Evolutionary conservation across 1,140 invertebrate species (phyloP).

Genomic region (Nasonia longicornis): DNA sequence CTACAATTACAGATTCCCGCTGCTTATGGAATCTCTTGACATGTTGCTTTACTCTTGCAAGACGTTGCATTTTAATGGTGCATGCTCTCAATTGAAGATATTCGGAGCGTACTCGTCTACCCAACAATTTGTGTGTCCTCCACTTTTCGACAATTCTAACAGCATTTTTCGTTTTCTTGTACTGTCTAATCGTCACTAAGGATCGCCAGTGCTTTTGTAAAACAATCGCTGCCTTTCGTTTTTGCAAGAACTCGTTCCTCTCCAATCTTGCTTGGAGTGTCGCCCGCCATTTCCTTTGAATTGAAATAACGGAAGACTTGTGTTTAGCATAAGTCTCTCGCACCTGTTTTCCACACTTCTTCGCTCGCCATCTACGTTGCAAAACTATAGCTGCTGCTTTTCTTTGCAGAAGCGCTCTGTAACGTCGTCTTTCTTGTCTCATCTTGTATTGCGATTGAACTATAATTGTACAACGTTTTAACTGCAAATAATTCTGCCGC

Average conservation of each 20-base stretch:
- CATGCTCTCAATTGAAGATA: conserved; percentile 55
- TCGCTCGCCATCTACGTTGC: conserved; percentile 52
- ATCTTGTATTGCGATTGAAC: conserved; percentile 61
- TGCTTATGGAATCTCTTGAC: conserved; percentile 22
- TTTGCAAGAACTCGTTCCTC: conserved; percentile 42
- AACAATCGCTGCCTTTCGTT: conserved; percentile 41
- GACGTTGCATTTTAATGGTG: conserved; percentile 56
- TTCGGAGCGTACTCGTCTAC: conserved; percentile 49
- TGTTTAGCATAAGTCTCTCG: conserved; percentile 50
- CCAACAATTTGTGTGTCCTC: conserved; percentile 45
- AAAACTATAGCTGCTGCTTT: conserved; percentile 48
- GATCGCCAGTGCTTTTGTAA: conserved; percentile 51
- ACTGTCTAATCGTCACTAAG: neutral
- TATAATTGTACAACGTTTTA: conserved; percentile 51
- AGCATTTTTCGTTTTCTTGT: conserved; percentile 22
- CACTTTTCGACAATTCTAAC: conserved; percentile 39
- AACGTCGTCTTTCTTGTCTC: conserved; percentile 40
- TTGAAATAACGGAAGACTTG: conserved; percentile 46
- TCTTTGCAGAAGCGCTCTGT: conserved; percentile 38
- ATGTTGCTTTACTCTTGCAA: conserved; percentile 51
- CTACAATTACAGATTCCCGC: conserved; percentile 41
- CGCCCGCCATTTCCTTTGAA: conserved; percentile 51
- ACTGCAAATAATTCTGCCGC: conserved; percentile 52
- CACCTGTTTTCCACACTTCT: conserved; percentile 25
- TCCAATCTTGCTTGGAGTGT: neutral